These are phyloP conservation scores for Morpho achilles DNA, from an alignment of 2,888 invertebrate species.

Conservation along the genomic window DNA sequence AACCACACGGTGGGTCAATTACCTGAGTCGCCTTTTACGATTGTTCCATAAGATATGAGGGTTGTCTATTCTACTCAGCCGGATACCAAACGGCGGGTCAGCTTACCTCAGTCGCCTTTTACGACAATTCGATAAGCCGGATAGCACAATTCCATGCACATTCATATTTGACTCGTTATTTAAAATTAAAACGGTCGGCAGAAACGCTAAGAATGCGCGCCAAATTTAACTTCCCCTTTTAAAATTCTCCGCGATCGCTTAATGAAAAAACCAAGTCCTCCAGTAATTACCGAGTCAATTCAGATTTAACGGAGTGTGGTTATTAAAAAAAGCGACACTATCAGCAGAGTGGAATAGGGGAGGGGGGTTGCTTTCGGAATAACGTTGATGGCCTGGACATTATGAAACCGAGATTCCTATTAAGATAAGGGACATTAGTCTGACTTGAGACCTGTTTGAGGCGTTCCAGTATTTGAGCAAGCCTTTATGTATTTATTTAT, in stretches of 20 bases:
- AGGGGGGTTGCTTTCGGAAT: constrained; percentile 52
- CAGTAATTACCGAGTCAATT: constrained; percentile 41
- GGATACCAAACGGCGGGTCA: too few relatives aligned
- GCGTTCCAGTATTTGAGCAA: constrained; percentile 22
- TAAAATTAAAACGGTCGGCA: too few relatives aligned
- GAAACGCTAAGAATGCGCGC: neutral
- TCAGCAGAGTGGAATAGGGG: constrained; percentile 55
- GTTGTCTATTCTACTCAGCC: too few relatives aligned
- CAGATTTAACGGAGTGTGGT: constrained; percentile 43
- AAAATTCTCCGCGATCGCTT: neutral
- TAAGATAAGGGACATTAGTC: constrained; percentile 73
- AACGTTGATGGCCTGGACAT: constrained; percentile 74
- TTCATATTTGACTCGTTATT: too few relatives aligned
- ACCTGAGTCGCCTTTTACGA: too few relatives aligned
- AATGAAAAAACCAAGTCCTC: constrained; percentile 6
- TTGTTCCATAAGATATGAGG: too few relatives aligned
- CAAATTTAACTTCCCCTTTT: neutral
- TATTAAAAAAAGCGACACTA: constrained; percentile 59
- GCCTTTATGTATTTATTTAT: too few relatives aligned
- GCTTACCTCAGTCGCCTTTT: too few relatives aligned
- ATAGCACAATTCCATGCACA: too few relatives aligned
- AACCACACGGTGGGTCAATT: too few relatives aligned
- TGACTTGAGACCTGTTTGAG: constrained; percentile 48
- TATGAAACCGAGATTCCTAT: constrained; percentile 74
- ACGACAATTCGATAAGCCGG: too few relatives aligned